Evolutionary conservation across 1,140 invertebrate species (phyloP).

Genomic region (Latrodectus geometricus): DNA sequence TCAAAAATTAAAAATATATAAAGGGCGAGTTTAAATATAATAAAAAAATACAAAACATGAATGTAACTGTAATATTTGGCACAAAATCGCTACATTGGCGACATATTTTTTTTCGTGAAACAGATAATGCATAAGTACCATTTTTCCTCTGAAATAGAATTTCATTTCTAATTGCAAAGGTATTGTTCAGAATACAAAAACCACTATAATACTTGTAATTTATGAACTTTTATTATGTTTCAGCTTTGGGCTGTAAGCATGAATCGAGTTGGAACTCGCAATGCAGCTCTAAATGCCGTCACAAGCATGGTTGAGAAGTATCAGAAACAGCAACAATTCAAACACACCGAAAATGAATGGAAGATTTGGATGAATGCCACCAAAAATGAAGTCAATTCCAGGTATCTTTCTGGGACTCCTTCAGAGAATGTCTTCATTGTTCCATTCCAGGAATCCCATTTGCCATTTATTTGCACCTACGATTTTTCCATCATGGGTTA

Average conservation of each 20-base stretch:
- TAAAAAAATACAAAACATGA: too few species aligned
- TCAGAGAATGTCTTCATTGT: conserved; percentile 12
- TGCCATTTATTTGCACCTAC: conserved; percentile 41
- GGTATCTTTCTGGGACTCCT: conserved; percentile 25
- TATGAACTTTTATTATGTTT: neutral
- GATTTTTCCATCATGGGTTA: conserved; percentile 53
- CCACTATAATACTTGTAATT: too few species aligned
- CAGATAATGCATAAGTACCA: too few species aligned
- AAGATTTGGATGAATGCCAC: conserved; percentile 18
- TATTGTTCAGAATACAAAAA: too few species aligned
- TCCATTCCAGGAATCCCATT: conserved; percentile 16
- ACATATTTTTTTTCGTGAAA: too few species aligned
- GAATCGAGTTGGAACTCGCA: conserved; percentile 61
- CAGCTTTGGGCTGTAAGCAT: conserved; percentile 62
- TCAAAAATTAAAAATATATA: too few species aligned
- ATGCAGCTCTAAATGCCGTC: conserved; percentile 64
- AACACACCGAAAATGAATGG: conserved; percentile 40
- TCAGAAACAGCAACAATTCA: conserved; percentile 63
- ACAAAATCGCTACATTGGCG: too few species aligned
- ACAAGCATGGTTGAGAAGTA: conserved; percentile 62
- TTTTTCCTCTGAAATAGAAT: too few species aligned
- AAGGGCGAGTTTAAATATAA: too few species aligned
- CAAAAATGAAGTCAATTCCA: conserved; percentile 13
- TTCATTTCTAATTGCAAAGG: too few species aligned
- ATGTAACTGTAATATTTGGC: too few species aligned